phyloP scores from a whole-genome alignment of 1,140 invertebrate species.

The Glomeris maerens region DNA sequence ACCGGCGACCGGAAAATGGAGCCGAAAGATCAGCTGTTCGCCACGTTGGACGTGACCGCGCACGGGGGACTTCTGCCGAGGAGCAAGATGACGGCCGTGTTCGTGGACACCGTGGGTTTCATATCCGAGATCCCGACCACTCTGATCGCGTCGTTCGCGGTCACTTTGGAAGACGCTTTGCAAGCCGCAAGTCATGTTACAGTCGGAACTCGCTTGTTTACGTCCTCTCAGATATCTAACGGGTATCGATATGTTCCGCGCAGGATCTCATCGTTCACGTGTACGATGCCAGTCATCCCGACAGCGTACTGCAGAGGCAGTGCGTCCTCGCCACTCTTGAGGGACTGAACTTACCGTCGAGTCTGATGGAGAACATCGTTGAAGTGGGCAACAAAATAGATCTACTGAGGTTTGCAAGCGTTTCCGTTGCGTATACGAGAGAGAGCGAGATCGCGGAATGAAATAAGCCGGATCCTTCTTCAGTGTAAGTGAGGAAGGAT shows the following conservation, averaged over 20 bases:
- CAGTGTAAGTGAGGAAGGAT: background rate
- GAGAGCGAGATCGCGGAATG: slow-evolving; percentile 3
- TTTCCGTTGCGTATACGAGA: slow-evolving; percentile 24
- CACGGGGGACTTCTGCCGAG: slow-evolving; percentile 52
- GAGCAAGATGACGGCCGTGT: slow-evolving; percentile 50
- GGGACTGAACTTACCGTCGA: slow-evolving; percentile 38
- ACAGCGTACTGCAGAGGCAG: slow-evolving; percentile 48
- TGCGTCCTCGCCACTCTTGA: slow-evolving; percentile 55
- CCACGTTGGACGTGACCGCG: slow-evolving; percentile 72
- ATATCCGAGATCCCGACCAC: slow-evolving; percentile 71
- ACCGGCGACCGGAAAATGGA: slow-evolving; percentile 48
- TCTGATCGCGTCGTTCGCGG: slow-evolving; percentile 66
- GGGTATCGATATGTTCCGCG: background rate
- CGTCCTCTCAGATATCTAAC: background rate
- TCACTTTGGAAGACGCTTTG: slow-evolving; percentile 68
- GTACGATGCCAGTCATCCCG: slow-evolving; percentile 65
- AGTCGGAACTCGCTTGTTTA: slow-evolving; percentile 5
- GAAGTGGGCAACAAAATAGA: slow-evolving; percentile 74
- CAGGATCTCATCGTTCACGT: slow-evolving; percentile 73
- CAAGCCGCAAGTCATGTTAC: slow-evolving; percentile 37
- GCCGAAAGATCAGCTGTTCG: slow-evolving; percentile 70
- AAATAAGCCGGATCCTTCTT: slow-evolving; percentile 15
- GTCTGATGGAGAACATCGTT: slow-evolving; percentile 46
- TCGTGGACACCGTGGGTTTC: slow-evolving; percentile 82
- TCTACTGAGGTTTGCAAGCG: slow-evolving; percentile 18